Evolutionary conservation across 2,888 invertebrate species (phyloP).

Genomic region (Epistrophe grossulariae): DNA sequence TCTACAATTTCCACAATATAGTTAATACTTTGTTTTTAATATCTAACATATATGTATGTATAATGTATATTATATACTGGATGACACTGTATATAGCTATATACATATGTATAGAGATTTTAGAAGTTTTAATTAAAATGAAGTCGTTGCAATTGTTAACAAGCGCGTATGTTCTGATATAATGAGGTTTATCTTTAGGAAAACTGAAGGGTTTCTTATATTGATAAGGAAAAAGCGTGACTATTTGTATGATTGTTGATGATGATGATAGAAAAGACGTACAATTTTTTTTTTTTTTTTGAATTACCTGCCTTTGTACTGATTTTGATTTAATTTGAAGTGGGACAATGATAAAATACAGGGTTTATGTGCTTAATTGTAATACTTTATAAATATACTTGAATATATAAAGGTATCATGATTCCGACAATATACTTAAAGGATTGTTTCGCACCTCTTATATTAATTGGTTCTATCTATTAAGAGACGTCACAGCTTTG

Average conservation of each 20-base stretch:
- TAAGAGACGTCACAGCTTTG: neutral
- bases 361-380: constrained; percentile 7
- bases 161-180: neutral
- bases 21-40: constrained; percentile 9
- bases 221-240: neutral
- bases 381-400: neutral
- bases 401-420: neutral
- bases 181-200: neutral
- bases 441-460: neutral
- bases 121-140: neutral
- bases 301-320: neutral
- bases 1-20: constrained; percentile 19
- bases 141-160: constrained; percentile 8
- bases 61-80: too few relatives aligned
- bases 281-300: neutral
- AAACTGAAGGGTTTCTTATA: constrained; percentile 3
- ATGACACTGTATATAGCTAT: neutral
- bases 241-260: neutral
- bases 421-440: neutral
- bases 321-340: constrained; percentile 1
- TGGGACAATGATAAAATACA: constrained; percentile 8
- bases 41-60: too few relatives aligned
- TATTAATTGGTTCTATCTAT: neutral
- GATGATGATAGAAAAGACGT: neutral
- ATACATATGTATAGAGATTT: neutral